phyloP scores from a whole-genome alignment of 1,140 invertebrate genomes.

The Centruroides vittatus region DNA sequence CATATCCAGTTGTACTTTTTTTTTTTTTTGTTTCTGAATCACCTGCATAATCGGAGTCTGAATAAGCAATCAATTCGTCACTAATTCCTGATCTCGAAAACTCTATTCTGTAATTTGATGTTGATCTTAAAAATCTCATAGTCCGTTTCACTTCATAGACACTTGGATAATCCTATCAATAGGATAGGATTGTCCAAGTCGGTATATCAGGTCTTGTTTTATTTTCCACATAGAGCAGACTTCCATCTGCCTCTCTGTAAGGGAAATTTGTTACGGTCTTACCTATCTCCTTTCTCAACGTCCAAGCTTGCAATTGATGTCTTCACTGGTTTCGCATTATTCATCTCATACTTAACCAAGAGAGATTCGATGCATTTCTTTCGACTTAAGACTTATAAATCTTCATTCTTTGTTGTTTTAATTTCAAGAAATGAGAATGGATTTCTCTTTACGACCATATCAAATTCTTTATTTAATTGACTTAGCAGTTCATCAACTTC shows the following conservation, averaged over 20 bases:
- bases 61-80: constrained; percentile 11
- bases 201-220: constrained; percentile 19
- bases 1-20: constrained; percentile 20
- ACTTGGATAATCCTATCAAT: too few species aligned
- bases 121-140: neutral
- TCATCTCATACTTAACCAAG: constrained; percentile 16
- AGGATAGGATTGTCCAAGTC: too few species aligned
- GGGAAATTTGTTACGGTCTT: constrained; percentile 1
- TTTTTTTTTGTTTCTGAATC: constrained; percentile 22
- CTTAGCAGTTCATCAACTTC: neutral
- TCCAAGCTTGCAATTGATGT: neutral
- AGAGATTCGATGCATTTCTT: constrained; percentile 2
- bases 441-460: neutral
- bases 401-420: constrained; percentile 7
- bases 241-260: constrained; percentile 13
- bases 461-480: neutral
- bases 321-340: neutral
- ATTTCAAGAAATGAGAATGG: neutral
- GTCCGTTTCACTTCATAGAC: neutral
- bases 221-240: constrained; percentile 8
- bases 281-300: neutral
- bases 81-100: neutral
- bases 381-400: neutral
- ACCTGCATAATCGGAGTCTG: constrained; percentile 30
- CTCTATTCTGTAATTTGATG: neutral